phyloP scores from a whole-genome alignment of 2,888 invertebrate species.

The Stenurella melanura region DNA sequence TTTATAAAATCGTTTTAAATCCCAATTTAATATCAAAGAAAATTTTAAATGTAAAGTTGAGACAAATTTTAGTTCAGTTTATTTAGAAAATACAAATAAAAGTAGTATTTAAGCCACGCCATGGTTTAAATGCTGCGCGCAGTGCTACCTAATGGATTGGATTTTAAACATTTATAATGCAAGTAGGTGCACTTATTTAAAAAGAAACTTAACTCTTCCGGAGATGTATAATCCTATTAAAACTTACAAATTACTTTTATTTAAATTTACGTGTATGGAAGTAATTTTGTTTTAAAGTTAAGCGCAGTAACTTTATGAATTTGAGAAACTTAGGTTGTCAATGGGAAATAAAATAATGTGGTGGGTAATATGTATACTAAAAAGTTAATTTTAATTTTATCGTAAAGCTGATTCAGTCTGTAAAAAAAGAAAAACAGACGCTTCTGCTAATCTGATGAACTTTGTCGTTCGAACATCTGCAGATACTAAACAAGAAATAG shows the following conservation, averaged over 20 bases:
- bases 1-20: not conserved
- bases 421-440: too few relatives aligned
- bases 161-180: slow-evolving; percentile 7
- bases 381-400: too few relatives aligned
- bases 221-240: not conserved
- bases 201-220: not conserved
- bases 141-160: not conserved
- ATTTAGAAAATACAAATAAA: not conserved
- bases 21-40: not conserved
- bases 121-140: not conserved
- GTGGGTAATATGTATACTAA: too few relatives aligned
- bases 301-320: not conserved
- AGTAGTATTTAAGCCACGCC: not conserved
- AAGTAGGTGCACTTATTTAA: slow-evolving; percentile 7
- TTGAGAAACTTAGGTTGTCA: not conserved
- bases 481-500: too few relatives aligned
- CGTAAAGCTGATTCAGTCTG: too few relatives aligned
- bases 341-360: not conserved
- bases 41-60: not conserved
- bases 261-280: not conserved
- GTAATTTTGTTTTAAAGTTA: slow-evolving; percentile 2
- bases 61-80: not conserved
- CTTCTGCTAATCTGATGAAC: too few relatives aligned
- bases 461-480: too few relatives aligned
- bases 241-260: slow-evolving; percentile 7